These are phyloP conservation scores for Gephyroberyx darwinii DNA, from an alignment of 2,797 vertebrate species.

Conservation along the genomic window DNA sequence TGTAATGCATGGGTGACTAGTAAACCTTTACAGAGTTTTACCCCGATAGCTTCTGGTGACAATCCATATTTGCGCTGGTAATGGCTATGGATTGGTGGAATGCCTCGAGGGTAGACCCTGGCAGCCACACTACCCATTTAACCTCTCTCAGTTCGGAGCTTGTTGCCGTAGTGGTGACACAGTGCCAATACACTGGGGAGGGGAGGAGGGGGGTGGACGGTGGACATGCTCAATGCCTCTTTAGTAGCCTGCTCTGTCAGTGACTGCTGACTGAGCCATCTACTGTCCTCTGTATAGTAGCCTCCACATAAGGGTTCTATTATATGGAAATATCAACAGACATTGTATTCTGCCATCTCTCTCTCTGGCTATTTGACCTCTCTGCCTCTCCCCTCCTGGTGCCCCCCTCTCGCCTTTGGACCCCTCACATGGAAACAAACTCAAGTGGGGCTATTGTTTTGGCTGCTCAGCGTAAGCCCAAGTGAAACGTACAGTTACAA, in stretches of 20 bases:
- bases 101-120: slow-evolving; percentile 33
- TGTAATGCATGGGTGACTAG: background rate
- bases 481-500: slow-evolving; percentile 74
- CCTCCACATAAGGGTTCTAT: slow-evolving; percentile 59
- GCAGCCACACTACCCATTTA: slow-evolving; percentile 47
- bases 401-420: slow-evolving; percentile 45
- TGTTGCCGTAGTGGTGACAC: slow-evolving; percentile 42
- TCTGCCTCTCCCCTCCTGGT: slow-evolving; percentile 23
- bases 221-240: slow-evolving; percentile 50
- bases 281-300: slow-evolving; percentile 48
- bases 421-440: slow-evolving; percentile 70
- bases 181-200: slow-evolving; percentile 19
- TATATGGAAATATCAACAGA: slow-evolving; percentile 67
- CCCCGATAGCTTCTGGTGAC: background rate
- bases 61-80: slow-evolving; percentile 49
- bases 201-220: background rate
- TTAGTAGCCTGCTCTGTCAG: slow-evolving; percentile 50
- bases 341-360: slow-evolving; percentile 48
- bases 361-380: slow-evolving; percentile 53
- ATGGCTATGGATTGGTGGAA: slow-evolving; percentile 45
- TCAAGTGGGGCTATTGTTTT: slow-evolving; percentile 74
- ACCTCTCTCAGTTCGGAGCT: slow-evolving; percentile 34
- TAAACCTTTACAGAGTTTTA: background rate
- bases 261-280: slow-evolving; percentile 54
- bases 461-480: slow-evolving; percentile 60